phyloP scores from a whole-genome alignment of 2,113 vertebrate genomes.

The Tauraco erythrolophus region DNA sequence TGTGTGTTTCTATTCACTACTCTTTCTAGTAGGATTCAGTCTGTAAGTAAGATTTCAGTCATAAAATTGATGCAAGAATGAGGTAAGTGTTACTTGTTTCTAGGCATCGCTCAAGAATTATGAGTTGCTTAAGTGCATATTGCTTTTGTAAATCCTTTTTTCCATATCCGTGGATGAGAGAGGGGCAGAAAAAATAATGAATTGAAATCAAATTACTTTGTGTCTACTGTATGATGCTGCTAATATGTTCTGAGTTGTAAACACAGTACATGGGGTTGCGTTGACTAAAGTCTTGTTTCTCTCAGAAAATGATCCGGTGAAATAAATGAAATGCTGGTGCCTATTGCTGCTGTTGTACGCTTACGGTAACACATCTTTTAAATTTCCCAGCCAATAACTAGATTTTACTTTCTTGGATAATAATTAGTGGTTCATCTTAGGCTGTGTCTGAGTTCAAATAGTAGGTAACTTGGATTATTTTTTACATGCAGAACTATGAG shows the following conservation, averaged over 20 bases:
- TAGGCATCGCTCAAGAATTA: neutral
- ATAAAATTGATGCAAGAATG: neutral
- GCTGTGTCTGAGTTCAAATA: neutral
- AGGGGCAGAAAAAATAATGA: neutral
- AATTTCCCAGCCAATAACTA: neutral
- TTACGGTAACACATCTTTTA: neutral
- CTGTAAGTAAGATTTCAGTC: neutral
- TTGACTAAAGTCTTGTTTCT: neutral
- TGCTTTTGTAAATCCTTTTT: neutral
- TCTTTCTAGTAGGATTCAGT: neutral
- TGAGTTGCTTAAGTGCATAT: accelerated
- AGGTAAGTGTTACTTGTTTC: neutral
- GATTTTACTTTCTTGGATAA: neutral
- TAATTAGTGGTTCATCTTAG: neutral
- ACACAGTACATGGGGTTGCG: accelerated
- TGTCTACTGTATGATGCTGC: accelerated
- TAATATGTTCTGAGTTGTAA: neutral
- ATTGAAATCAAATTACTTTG: neutral
- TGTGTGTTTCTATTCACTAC: neutral
- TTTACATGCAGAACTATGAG: neutral
- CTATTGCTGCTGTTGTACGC: neutral
- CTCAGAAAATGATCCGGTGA: neutral
- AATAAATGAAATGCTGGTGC: neutral
- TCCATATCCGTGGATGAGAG: accelerated
- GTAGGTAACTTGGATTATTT: neutral